These are phyloP conservation scores for Liposcelis brunnea DNA, from an alignment of 2,888 invertebrate genomes.

Conservation along the genomic window DNA sequence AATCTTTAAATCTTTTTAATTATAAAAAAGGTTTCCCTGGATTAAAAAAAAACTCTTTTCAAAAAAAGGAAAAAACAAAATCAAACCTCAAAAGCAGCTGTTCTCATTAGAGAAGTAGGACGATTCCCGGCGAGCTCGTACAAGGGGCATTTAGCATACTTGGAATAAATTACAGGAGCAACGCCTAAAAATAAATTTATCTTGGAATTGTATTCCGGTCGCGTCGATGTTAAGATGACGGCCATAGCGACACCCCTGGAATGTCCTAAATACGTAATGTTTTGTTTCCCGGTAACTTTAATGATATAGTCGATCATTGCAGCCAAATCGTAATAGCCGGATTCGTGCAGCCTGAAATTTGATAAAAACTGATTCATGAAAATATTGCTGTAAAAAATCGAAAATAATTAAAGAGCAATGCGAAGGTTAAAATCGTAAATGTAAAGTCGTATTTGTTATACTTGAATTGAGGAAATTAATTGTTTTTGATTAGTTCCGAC, in stretches of 20 bases:
- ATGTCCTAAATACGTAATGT: constrained; percentile 3
- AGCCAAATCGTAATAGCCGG: background rate
- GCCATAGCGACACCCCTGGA: background rate
- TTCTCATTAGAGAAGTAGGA: background rate
- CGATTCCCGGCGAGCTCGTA: constrained; percentile 4
- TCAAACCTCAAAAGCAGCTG: background rate
- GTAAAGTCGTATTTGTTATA: too few relatives aligned
- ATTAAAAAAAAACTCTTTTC: too few relatives aligned
- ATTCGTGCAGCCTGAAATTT: constrained; percentile 1
- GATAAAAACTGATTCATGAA: background rate
- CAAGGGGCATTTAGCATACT: background rate
- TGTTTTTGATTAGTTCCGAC: too few relatives aligned
- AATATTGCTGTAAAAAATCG: background rate
- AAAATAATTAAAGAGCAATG: background rate
- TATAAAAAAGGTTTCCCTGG: too few relatives aligned
- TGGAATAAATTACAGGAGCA: constrained; percentile 3
- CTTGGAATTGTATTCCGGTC: constrained; percentile 1
- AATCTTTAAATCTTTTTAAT: too few relatives aligned
- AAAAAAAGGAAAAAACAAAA: too few relatives aligned
- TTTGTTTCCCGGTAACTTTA: background rate
- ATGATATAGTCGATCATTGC: constrained; percentile 6
- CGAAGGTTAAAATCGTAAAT: too few relatives aligned
- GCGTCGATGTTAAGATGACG: background rate
- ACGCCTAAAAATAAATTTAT: background rate
- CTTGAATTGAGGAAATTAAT: too few relatives aligned